Conservation (phyloP, 2,797 vertebrate genomes). For the Bradypus variegatus region DNA sequence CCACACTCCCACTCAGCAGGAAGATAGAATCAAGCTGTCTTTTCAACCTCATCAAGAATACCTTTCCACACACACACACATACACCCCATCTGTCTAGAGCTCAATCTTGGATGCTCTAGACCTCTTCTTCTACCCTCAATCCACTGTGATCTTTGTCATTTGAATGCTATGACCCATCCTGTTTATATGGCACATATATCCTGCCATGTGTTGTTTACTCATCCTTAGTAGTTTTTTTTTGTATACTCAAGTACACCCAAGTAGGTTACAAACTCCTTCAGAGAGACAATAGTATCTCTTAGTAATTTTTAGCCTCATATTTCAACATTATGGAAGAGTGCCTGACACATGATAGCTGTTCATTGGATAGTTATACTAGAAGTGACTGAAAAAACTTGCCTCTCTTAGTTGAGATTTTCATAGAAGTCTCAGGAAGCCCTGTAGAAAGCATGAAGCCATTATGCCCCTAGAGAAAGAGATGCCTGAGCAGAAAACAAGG, state of each 20-base stretch:
- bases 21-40: background rate
- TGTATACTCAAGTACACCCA: background rate
- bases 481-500: background rate
- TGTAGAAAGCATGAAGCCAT: background rate
- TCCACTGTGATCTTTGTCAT: background rate
- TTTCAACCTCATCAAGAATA: background rate
- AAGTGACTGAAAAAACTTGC: background rate
- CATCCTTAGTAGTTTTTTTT: background rate
- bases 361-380: background rate
- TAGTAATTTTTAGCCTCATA: background rate
- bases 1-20: background rate
- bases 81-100: background rate
- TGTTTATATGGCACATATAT: background rate
- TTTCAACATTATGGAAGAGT: background rate
- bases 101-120: background rate
- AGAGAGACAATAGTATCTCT: background rate
- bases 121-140: background rate
- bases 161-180: background rate
- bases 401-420: background rate
- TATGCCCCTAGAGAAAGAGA: background rate
- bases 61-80: background rate
- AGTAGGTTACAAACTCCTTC: background rate
- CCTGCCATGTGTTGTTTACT: background rate
- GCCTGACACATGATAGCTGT: background rate
- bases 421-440: background rate